Percentiles rank a stretch among this genome's conserved stretches.
These are phyloP conservation scores for Enteromius trimaculatus DNA, from an alignment of 2,797 vertebrate species.

Conservation along the genomic window DNA sequence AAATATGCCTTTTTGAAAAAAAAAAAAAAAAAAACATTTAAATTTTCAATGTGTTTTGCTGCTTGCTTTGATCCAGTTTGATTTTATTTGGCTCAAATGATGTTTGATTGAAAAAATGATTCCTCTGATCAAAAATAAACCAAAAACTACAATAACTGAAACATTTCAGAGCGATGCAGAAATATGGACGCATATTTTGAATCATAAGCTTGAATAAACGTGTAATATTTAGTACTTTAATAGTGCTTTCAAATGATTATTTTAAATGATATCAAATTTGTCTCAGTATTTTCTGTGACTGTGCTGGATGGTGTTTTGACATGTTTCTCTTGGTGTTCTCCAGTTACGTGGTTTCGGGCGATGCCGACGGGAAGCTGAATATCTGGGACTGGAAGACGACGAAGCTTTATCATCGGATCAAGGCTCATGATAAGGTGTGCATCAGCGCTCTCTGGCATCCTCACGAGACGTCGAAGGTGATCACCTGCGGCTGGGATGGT, in stretches of 20 bases:
- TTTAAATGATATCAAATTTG: too few species aligned
- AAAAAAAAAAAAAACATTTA: too few species aligned
- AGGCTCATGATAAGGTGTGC: conserved; percentile 98
- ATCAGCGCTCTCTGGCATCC: conserved; percentile 98
- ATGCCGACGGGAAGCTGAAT: conserved; percentile 96
- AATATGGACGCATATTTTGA: background rate
- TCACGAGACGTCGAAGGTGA: conserved; percentile 97
- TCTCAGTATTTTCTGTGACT: too few species aligned
- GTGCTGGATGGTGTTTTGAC: too few species aligned
- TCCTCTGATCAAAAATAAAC: background rate
- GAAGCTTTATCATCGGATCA: conserved; percentile 96
- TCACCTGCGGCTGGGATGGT: conserved; percentile 92
- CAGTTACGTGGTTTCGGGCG: conserved; percentile 89
- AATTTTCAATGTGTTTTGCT: too few species aligned
- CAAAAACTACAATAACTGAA: background rate
- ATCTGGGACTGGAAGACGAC: conserved; percentile 99
- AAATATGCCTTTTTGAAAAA: background rate
- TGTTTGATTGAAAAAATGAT: too few species aligned
- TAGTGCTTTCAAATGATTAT: too few species aligned
- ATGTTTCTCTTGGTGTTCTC: background rate
- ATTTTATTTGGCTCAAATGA: too few species aligned
- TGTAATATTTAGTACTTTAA: too few species aligned
- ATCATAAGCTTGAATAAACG: background rate
- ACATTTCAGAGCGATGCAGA: background rate
- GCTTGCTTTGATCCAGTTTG: too few species aligned